Conservation (phyloP, 1,140 invertebrate species). For the Holcopasites calliopsidis region DNA sequence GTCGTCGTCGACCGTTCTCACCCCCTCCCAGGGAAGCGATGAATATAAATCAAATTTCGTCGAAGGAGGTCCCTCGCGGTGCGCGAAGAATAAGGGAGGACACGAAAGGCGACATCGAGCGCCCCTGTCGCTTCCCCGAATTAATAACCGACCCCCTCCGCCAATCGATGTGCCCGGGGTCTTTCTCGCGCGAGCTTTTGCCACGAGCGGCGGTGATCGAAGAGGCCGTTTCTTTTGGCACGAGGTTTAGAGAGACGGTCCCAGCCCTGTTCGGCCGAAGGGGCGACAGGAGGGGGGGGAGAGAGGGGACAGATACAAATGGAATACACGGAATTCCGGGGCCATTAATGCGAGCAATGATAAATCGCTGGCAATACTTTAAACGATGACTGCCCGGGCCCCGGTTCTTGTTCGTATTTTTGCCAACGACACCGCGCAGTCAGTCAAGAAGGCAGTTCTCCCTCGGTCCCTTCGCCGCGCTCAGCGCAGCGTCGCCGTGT, state of each 20-base stretch:
- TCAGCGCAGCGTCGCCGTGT: neutral
- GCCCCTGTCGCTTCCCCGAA: slow-evolving; percentile 50
- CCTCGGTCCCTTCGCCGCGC: neutral
- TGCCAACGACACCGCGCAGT: slow-evolving; percentile 60
- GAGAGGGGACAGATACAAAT: slow-evolving; percentile 74
- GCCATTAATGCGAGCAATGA: slow-evolving; percentile 74
- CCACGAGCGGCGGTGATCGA: slow-evolving; percentile 59
- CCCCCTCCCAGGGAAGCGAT: neutral
- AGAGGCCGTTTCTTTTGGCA: slow-evolving; percentile 63
- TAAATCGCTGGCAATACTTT: slow-evolving; percentile 74
- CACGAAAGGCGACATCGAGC: slow-evolving; percentile 12
- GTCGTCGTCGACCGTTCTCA: neutral
- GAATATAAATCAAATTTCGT: slow-evolving; percentile 36
- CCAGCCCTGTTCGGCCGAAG: slow-evolving; percentile 31
- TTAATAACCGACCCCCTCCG: slow-evolving; percentile 45
- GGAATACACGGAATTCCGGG: slow-evolving; percentile 73
- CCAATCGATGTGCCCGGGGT: neutral
- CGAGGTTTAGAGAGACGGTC: slow-evolving; percentile 59
- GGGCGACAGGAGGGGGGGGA: slow-evolving; percentile 18
- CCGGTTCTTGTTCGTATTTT: slow-evolving; percentile 72
- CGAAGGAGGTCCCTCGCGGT: neutral
- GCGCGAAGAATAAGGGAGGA: slow-evolving; percentile 7
- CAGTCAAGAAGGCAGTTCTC: slow-evolving; percentile 55
- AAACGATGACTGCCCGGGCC: slow-evolving; percentile 72
- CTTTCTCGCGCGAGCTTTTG: slow-evolving; percentile 25